phyloP scores from a whole-genome alignment of 2,888 invertebrate genomes.

The Matsumyia berberina region DNA sequence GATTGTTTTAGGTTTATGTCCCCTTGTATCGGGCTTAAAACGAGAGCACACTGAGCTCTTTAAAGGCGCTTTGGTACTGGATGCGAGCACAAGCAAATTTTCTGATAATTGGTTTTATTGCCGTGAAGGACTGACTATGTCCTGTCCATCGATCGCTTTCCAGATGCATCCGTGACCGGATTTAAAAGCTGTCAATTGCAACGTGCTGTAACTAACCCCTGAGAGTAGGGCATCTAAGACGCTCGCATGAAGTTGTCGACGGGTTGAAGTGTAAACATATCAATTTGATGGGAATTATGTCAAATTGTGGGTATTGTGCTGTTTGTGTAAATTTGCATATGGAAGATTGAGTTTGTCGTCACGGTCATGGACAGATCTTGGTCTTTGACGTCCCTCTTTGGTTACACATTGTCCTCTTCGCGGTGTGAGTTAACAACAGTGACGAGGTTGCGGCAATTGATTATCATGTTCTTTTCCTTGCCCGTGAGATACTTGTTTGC shows the following conservation, averaged over 20 bases:
- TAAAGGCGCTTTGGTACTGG: slow-evolving; percentile 78
- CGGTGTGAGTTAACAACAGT: slow-evolving; percentile 42
- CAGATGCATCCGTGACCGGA: slow-evolving; percentile 38
- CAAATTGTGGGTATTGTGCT: slow-evolving; percentile 76
- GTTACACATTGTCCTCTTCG: slow-evolving; percentile 30
- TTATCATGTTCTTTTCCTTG: slow-evolving; percentile 28
- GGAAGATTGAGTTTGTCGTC: slow-evolving; percentile 68
- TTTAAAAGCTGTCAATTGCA: slow-evolving; percentile 68
- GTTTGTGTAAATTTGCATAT: slow-evolving; percentile 72
- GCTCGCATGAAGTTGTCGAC: slow-evolving; percentile 60
- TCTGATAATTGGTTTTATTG: slow-evolving; percentile 67
- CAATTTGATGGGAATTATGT: slow-evolving; percentile 76
- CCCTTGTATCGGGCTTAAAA: slow-evolving; percentile 56
- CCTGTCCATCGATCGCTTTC: slow-evolving; percentile 38
- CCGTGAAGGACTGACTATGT: slow-evolving; percentile 24
- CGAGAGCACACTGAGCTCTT: slow-evolving; percentile 78
- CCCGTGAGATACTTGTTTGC: slow-evolving; percentile 55
- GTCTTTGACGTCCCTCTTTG: slow-evolving; percentile 21
- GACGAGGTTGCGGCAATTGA: slow-evolving; percentile 34
- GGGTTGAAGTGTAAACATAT: slow-evolving; percentile 70
- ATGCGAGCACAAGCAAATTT: slow-evolving; percentile 42
- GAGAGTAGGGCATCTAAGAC: slow-evolving; percentile 7
- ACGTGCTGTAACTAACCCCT: slow-evolving; percentile 11
- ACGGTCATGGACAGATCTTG: slow-evolving; percentile 57
- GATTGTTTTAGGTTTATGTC: slow-evolving; percentile 66